Conservation (phyloP, 2,797 vertebrate genomes). For the Capromys pilorides region DNA sequence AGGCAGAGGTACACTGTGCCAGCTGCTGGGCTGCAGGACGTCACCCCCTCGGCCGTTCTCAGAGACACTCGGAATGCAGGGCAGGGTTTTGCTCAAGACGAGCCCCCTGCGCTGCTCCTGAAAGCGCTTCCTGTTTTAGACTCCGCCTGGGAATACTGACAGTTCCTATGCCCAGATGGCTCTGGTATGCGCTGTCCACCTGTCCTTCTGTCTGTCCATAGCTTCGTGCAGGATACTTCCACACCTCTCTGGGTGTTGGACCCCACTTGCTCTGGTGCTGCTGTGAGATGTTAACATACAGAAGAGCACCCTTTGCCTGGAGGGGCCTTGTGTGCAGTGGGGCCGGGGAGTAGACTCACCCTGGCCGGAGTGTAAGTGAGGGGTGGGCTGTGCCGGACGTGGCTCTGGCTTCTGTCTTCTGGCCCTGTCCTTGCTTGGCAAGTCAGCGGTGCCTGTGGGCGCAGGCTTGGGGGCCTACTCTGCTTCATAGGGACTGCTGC, state of each 20-base stretch:
- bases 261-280: rapidly evolving
- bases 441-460: rapidly evolving
- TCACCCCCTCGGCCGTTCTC: too few species aligned
- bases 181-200: rapidly evolving
- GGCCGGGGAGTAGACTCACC: neutral
- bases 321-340: neutral
- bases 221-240: rapidly evolving
- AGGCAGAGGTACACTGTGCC: neutral
- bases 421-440: too few species aligned
- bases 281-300: neutral
- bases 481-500: too few species aligned
- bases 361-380: rapidly evolving
- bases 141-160: neutral
- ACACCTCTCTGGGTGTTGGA: neutral
- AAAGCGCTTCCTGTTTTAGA: neutral
- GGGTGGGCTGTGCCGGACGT: rapidly evolving
- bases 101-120: rapidly evolving
- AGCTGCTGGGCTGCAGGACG: neutral
- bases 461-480: neutral
- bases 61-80: rapidly evolving
- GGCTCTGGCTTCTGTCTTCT: neutral
- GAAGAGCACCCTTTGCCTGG: rapidly evolving
- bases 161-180: rapidly evolving
- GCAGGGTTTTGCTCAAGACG: rapidly evolving
- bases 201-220: neutral